Evolutionary conservation across 2,888 invertebrate species (phyloP).

Genomic region (Cryptophagus acutangulus): DNA sequence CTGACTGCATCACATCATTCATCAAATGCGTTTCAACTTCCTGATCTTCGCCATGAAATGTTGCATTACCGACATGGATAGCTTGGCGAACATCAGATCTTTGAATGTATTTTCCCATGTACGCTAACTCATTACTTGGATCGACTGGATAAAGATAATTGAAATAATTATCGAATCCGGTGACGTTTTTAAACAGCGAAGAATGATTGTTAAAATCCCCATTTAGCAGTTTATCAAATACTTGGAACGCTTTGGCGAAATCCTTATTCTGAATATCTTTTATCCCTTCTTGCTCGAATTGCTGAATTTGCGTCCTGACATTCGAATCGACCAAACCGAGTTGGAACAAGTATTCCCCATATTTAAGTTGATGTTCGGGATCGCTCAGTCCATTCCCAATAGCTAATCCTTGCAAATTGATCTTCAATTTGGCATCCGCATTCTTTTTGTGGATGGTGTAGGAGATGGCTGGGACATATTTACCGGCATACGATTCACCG

Average conservation of each 20-base stretch:
- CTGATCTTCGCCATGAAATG: conserved; percentile 57
- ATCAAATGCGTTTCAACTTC: conserved; percentile 68
- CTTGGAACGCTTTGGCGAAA: conserved; percentile 64
- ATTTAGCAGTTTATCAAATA: conserved; percentile 68
- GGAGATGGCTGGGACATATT: conserved; percentile 69
- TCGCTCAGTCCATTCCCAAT: conserved; percentile 62
- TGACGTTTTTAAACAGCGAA: conserved; percentile 67
- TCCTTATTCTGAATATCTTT: conserved; percentile 59
- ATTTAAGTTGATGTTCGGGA: conserved; percentile 59
- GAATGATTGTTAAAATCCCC: conserved; percentile 57
- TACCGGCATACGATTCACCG: conserved; percentile 84
- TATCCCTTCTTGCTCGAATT: conserved; percentile 54
- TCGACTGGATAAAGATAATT: conserved; percentile 65
- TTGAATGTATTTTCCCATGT: conserved; percentile 61
- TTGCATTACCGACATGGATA: conserved; percentile 79
- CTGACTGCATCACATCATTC: conserved; percentile 76
- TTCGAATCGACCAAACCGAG: conserved; percentile 66
- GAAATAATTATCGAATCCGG: conserved; percentile 72
- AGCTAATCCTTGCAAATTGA: conserved; percentile 63
- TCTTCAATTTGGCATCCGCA: conserved; percentile 55
- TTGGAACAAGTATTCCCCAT: conserved; percentile 76
- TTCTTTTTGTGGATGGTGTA: conserved; percentile 64
- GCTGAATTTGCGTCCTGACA: conserved; percentile 56
- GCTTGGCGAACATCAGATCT: conserved; percentile 59
- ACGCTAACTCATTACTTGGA: conserved; percentile 47